Base-by-base conservation (phyloP, 53 echinoderm and acorn worm genomes). In the Apostichopus leukothele region DNA sequence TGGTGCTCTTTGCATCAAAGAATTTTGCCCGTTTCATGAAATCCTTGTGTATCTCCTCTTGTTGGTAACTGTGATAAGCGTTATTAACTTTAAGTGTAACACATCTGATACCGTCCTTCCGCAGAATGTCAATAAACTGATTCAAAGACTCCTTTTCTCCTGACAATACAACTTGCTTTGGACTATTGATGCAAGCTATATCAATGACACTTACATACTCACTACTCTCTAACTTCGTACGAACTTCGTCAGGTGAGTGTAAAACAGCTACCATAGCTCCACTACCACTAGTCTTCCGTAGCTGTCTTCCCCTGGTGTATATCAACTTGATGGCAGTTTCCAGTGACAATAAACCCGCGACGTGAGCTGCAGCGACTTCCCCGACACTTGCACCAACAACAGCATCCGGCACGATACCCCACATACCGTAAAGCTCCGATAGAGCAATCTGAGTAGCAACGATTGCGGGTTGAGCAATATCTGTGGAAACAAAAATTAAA, bases 61-160 rank as follows among this genome's bases (percentile, higher is more conserved):
- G 99, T 60, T 98, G 99, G 73, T 98, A 96, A 83, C 99, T 98
- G 87, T 98, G 99, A 91, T 91, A 98, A 6, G 99, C 99, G 75
- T 98, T 98, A 13, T 92, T 88, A 20, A 98, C 99, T 88, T 96
- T 96, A 12, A 98, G 92, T 12, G 89, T 88, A 5, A 96, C 90
- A 76, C 95, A 95, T 53, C 94, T 75, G 25, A 98, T 92, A 20
- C 94, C 94, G 53, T 98, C 99, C 53, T 91, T 86, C 74, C 91
- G 89, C 18, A 98, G 90, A 50, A 68, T 88, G 25, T 95, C 93
- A 9, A 93, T 89, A 73, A 98, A 98, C 19, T 90, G 84, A 20
- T 88, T 79, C 1, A 98, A 79, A 0, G 96, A 96, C 53, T 93
- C 94, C 75, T 90, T 96, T 73, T 98, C 99, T 50, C 99, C 99